A percentile compares a stretch with the other conserved stretches of the same genome.
Conservation (phyloP, 2,888 invertebrate genomes). For the Ctena decussata region DNA sequence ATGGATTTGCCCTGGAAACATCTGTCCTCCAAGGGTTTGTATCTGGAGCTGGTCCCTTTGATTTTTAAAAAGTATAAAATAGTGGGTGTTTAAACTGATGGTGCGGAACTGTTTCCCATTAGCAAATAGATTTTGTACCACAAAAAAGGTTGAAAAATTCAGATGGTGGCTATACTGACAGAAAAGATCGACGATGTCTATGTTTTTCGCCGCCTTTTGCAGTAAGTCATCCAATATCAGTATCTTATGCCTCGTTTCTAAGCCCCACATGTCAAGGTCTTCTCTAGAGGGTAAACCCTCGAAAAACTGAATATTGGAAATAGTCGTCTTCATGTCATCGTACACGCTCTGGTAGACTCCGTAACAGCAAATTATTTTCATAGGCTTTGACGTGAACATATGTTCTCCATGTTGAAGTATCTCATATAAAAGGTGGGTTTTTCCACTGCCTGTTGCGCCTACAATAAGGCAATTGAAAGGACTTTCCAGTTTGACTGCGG, state of each 20-base stretch:
- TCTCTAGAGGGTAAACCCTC: constrained; percentile 50
- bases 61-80: constrained; percentile 61
- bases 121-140: constrained; percentile 56
- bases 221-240: constrained; percentile 55
- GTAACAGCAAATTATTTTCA: constrained; percentile 29
- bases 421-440: constrained; percentile 44
- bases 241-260: constrained; percentile 42
- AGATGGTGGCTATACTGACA: constrained; percentile 56
- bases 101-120: constrained; percentile 52
- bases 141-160: constrained; percentile 54
- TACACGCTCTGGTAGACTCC: constrained; percentile 61
- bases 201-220: constrained; percentile 32
- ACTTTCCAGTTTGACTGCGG: not conserved
- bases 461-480: not conserved
- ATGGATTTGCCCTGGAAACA: constrained; percentile 36
- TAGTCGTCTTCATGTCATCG: constrained; percentile 47
- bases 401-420: constrained; percentile 46
- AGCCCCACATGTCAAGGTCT: constrained; percentile 49
- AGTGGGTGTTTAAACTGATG: constrained; percentile 61
- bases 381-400: constrained; percentile 12
- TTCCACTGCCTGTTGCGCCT: constrained; percentile 51
- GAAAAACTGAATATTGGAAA: constrained; percentile 46
- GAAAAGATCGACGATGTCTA: constrained; percentile 55
- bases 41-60: constrained; percentile 52
- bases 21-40: constrained; percentile 57